Evolutionary conservation across 2,797 vertebrate genomes (phyloP).

Genomic region (Discoglossus pictus): DNA sequence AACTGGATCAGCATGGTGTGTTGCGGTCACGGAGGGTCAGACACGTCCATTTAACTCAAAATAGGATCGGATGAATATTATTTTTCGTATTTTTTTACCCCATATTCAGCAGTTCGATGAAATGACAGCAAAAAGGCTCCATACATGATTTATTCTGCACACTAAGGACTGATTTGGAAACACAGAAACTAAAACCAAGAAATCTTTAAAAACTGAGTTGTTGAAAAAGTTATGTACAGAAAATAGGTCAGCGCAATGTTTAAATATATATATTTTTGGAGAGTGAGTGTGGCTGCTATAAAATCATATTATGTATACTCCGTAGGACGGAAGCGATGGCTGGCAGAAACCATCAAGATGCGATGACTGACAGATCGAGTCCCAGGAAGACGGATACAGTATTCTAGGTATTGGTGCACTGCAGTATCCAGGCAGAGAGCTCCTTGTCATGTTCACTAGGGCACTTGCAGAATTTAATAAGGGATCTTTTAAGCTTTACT

Average conservation of each 20-base stretch:
- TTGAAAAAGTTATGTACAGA: too few relatives aligned
- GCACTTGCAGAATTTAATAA: conserved; percentile 45
- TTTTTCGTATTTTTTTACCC: too few relatives aligned
- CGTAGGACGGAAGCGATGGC: background rate
- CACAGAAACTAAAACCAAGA: background rate
- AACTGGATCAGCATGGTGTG: too few relatives aligned
- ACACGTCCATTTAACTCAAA: too few relatives aligned
- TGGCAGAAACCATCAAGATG: background rate
- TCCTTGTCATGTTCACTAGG: conserved; percentile 19
- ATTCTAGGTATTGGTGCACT: background rate
- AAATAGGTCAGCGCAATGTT: too few relatives aligned
- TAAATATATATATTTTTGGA: conserved; percentile 6
- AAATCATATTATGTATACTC: background rate
- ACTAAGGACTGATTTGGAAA: conserved; percentile 13
- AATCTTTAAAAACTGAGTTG: background rate
- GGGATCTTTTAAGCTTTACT: conserved; percentile 33
- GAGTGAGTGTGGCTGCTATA: background rate
- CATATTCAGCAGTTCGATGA: conserved; percentile 15
- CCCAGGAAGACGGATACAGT: background rate
- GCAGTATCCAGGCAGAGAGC: conserved; percentile 3
- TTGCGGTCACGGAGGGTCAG: too few relatives aligned
- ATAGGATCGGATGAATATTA: too few relatives aligned
- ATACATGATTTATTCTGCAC: conserved; percentile 3
- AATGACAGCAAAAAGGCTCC: background rate
- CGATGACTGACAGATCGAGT: conserved; percentile 16